Evolutionary conservation across 1,140 invertebrate species (phyloP).

Genomic region (Rhopalosiphum padi): DNA sequence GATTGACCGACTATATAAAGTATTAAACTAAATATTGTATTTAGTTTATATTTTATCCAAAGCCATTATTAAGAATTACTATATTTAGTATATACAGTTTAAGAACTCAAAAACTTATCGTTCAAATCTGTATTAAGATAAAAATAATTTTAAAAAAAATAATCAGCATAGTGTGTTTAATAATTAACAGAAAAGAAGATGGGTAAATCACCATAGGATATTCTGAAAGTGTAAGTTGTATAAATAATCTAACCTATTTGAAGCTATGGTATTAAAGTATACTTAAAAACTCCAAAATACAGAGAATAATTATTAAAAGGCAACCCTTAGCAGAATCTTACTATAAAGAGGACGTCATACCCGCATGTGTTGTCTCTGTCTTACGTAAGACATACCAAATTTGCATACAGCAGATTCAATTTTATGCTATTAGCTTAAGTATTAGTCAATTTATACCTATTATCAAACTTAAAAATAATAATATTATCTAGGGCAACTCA

Average conservation of each 20-base stretch:
- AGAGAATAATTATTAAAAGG: neutral
- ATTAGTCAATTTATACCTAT: too few species aligned
- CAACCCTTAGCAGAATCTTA: too few species aligned
- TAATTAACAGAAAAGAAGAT: too few species aligned
- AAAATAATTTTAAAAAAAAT: too few species aligned
- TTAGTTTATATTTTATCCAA: neutral
- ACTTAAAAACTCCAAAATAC: neutral
- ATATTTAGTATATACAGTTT: neutral
- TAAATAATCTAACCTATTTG: neutral
- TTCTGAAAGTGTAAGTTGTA: neutral
- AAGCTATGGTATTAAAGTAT: neutral
- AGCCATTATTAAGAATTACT: neutral
- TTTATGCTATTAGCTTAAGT: too few species aligned
- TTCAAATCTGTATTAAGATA: neutral
- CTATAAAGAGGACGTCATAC: too few species aligned
- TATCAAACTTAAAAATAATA: too few species aligned
- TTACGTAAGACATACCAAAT: too few species aligned
- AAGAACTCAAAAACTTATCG: neutral
- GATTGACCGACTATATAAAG: neutral
- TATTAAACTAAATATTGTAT: neutral
- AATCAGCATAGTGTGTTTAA: neutral
- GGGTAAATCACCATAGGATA: neutral
- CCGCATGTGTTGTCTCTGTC: too few species aligned
- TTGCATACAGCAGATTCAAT: too few species aligned
- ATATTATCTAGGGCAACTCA: too few species aligned